Evolutionary conservation across 2,113 vertebrate species (phyloP), one percentile per base, ranked within the genome.

Genomic region (Phodopus roborovskii): DNA sequence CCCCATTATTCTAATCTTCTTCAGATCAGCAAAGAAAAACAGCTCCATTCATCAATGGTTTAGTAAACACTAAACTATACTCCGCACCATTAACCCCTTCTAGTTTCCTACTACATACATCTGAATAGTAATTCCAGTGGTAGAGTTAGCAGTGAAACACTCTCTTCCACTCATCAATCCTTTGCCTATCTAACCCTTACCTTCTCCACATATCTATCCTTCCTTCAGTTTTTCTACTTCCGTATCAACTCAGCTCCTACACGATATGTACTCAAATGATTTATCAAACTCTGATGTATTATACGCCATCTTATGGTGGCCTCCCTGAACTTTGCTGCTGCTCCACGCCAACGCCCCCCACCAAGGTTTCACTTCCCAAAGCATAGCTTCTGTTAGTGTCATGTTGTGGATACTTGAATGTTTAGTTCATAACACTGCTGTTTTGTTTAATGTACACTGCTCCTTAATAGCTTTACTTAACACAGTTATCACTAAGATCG

Each of bases 11-110:
- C 30, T 22, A 81, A 45, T 70, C 78, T n/a, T n/a, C 22, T 95
- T 77, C 88, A 77, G n/a, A 92, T 93, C n/a, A 91, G 33, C 64
- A 96, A 92, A 50, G 62, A 85, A 42, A 71, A 90, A 88, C 60
- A 95, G 84, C 12, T 39, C 5, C 86, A 45, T 74, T 91, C 60
- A 92, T 48, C 78, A 90, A 90, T 95, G 33, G 15, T 78, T 89
- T n/a, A 94, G 88, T 73, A 87, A n/a, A 87, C 58, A 73, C 33
- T 91, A 42, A 89, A 45, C 20, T 53, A 93, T n/a, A 71, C 15
- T 86, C 45, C 16, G 16, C 82, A 95, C 39, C 26, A 75, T 85
- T 85, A 82, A 87, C 64, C 82, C 33, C 8, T 93, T 48, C 77
- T 24, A 70, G 48, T 74, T 95, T 88, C n/a, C 50, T 36, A 81